These are phyloP conservation scores for Temnothorax ravouxi DNA, from an alignment of 2,888 invertebrate genomes.

Conservation along the genomic window DNA sequence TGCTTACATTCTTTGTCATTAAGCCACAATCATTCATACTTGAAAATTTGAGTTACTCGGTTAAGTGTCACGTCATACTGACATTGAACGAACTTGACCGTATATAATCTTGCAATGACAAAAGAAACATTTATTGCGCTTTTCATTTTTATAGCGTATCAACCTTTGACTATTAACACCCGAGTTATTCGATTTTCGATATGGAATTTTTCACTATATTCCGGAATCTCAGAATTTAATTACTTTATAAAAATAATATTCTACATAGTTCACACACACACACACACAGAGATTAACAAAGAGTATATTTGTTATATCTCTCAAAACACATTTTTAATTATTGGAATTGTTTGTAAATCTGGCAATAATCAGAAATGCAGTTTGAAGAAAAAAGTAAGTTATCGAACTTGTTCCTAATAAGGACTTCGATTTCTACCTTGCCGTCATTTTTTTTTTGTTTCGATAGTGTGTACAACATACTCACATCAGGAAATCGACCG, in stretches of 20 bases:
- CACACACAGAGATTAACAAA: no score
- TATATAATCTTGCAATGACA: neutral
- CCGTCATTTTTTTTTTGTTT: neutral
- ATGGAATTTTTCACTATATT: neutral
- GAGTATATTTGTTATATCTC: neutral
- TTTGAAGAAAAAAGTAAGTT: neutral
- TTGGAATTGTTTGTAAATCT: neutral
- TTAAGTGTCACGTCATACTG: constrained; percentile 10
- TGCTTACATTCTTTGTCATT: neutral
- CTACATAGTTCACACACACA: no score
- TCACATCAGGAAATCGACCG: neutral
- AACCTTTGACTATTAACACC: neutral
- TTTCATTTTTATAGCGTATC: neutral
- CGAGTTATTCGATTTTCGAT: neutral
- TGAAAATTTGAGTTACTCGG: constrained; percentile 35
- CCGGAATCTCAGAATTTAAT: constrained; percentile 1
- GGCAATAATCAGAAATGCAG: neutral
- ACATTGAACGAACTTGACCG: neutral
- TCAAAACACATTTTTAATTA: neutral
- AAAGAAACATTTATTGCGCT: constrained; percentile 12
- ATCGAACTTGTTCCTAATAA: neutral
- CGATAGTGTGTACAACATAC: neutral
- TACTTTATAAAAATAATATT: neutral
- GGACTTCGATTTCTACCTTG: neutral
- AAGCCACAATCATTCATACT: constrained; percentile 23